Base-by-base conservation (phyloP, 2,797 vertebrate genomes). In the Acanthornis magna region DNA sequence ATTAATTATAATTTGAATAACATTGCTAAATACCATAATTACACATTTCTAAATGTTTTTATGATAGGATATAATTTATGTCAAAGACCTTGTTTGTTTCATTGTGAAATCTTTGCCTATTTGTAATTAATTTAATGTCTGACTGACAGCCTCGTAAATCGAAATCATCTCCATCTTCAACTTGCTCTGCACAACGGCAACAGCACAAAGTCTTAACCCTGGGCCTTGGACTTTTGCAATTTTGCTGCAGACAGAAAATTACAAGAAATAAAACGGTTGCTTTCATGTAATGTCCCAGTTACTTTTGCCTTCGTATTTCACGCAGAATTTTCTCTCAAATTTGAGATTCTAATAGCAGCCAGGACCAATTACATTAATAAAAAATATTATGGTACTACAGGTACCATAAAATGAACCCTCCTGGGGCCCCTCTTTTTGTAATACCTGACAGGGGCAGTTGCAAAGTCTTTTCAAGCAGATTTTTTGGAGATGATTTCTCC, bases 11-110 rank as follows among this genome's bases (percentile, higher is more conserved):
- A 96, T 79, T 85, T 79, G 79, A 48, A 72, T 40, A 93, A 89
- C 89, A 79, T 20, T 29, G 60, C 76, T 86, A 77, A 96, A 94
- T 88, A 72, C 66, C 61, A 78, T 96, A 95, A 96, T 96, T 93
- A 92, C 30, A 74, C 77, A 91, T 89, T 91, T 50, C 61, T 87
- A 94, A 95, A 92, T 95, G 96, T 96, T 96, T 94, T 91, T 53
- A 92, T 86, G 92, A 61, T 86, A 88, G 70, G 92, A 97, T 84
- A 57, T 78, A 94, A 93, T 85, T 95, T 85, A 92, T 91, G 90
- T 94, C 86, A 96, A 73, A 96, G 83, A 85, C 57, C 72, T 81
- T 93, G 40, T 85, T 97, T 97, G 55, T 95, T 97, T 96, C 92
- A 50, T 38, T 58, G 79, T 74, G 67, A 95, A 93, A 85, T 96